Conservation (phyloP, 1,140 invertebrate species). For the Carcinoscorpius rotundicauda region DNA sequence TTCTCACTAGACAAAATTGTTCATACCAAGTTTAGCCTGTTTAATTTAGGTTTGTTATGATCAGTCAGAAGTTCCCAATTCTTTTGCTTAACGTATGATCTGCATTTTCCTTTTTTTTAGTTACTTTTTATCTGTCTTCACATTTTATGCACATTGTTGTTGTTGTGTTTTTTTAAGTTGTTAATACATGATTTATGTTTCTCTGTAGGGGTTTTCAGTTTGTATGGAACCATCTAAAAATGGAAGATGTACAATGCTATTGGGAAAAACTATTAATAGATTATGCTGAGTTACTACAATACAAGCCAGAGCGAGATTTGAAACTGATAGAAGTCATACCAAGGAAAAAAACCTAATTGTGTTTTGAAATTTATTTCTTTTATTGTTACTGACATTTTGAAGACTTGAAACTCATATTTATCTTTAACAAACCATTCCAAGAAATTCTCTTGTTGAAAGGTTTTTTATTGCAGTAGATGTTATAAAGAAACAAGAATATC, state of each 20-base stretch:
- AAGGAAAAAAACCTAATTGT: neutral
- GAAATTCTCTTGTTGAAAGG: too few relatives aligned
- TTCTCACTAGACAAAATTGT: too few relatives aligned
- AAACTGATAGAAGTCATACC: constrained; percentile 10
- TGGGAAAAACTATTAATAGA: constrained; percentile 66
- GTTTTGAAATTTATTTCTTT: too few relatives aligned
- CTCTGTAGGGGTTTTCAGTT: constrained; percentile 52
- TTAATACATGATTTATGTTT: neutral
- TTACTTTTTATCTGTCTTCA: neutral
- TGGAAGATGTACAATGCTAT: constrained; percentile 73
- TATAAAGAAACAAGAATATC: too few relatives aligned
- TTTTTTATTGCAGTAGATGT: too few relatives aligned
- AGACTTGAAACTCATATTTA: too few relatives aligned
- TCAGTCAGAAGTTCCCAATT: too few relatives aligned
- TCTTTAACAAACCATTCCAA: too few relatives aligned
- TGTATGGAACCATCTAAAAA: constrained; percentile 67
- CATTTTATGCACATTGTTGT: constrained; percentile 1
- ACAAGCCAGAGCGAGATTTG: constrained; percentile 32
- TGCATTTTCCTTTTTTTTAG: neutral
- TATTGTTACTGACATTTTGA: too few relatives aligned
- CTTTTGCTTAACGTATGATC: neutral
- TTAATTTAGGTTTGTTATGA: too few relatives aligned
- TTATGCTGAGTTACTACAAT: constrained; percentile 66
- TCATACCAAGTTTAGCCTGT: too few relatives aligned
- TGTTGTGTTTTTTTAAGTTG: neutral